A percentile compares a stretch with the other conserved stretches of the same genome.
Conservation (phyloP, 2,113 vertebrate species). For the Naja naja region DNA sequence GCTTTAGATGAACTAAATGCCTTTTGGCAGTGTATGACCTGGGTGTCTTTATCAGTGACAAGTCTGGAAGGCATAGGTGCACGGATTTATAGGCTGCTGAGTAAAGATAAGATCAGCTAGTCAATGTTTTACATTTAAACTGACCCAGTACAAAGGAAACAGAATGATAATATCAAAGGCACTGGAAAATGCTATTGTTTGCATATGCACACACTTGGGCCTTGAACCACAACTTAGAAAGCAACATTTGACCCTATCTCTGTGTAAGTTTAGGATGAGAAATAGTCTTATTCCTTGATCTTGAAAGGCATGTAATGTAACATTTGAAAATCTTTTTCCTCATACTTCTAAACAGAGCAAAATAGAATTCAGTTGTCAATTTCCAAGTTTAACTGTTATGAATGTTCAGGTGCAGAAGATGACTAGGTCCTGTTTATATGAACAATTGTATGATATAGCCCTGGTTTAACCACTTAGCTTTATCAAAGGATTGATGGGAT, state of each 20-base stretch:
- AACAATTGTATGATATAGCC: not conserved
- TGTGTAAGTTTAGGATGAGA: not conserved
- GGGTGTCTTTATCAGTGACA: not conserved
- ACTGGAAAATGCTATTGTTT: not conserved
- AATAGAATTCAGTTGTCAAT: not conserved
- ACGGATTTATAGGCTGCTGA: not conserved
- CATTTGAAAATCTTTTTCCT: not conserved
- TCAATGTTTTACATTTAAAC: not conserved
- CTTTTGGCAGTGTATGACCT: not conserved
- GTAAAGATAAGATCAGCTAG: not conserved
- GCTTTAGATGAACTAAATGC: not conserved
- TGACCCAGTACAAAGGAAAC: not conserved
- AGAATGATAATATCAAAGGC: not conserved
- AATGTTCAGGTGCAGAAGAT: not conserved
- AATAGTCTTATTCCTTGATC: not conserved
- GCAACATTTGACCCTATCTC: not conserved
- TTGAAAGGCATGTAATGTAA: not conserved
- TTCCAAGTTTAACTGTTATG: not conserved
- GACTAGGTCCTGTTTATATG: too few relatives aligned
- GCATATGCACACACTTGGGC: not conserved
- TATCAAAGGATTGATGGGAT: not conserved
- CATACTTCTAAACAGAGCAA: not conserved
- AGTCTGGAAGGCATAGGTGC: not conserved
- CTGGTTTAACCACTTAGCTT: not conserved
- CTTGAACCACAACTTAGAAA: not conserved